Percentiles rank a stretch among this genome's conserved stretches.
phyloP scores from a whole-genome alignment of 2,113 vertebrate species.

The Peromyscus leucopus region DNA sequence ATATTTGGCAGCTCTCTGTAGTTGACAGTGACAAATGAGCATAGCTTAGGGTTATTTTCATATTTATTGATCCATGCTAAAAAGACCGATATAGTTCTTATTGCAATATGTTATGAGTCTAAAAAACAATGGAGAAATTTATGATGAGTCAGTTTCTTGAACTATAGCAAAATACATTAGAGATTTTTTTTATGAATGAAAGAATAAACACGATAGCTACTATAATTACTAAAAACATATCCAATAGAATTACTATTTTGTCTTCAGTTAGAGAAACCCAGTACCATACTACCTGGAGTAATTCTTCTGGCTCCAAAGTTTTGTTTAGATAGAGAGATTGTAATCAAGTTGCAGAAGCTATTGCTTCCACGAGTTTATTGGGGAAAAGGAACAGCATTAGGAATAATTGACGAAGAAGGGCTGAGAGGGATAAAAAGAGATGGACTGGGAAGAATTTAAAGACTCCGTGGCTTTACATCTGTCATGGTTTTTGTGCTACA shows the following conservation, averaged over 20 bases:
- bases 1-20: slow-evolving; percentile 72
- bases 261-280: slow-evolving; percentile 56
- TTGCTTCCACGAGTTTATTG: slow-evolving; percentile 73
- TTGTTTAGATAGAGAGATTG: slow-evolving; percentile 71
- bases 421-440: slow-evolving; percentile 85
- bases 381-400: slow-evolving; percentile 78
- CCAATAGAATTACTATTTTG: slow-evolving; percentile 68
- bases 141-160: slow-evolving; percentile 68
- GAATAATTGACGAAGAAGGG: slow-evolving; percentile 85
- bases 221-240: slow-evolving; percentile 56
- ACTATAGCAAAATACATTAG: slow-evolving; percentile 44
- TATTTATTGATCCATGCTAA: slow-evolving; percentile 80
- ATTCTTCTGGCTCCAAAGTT: not conserved
- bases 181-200: not conserved
- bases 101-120: slow-evolving; percentile 65
- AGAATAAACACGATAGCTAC: slow-evolving; percentile 60
- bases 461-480: slow-evolving; percentile 87
- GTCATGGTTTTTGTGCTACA: slow-evolving; percentile 88
- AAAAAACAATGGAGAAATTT: slow-evolving; percentile 66
- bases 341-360: slow-evolving; percentile 71
- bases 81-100: slow-evolving; percentile 70
- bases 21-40: slow-evolving; percentile 81
- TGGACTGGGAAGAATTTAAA: slow-evolving; percentile 87
- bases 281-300: not conserved
- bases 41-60: slow-evolving; percentile 74